Percentiles rank a stretch among this genome's conserved stretches.
Conservation (phyloP, 2,113 vertebrate genomes). For the Pseudonaja textilis region DNA sequence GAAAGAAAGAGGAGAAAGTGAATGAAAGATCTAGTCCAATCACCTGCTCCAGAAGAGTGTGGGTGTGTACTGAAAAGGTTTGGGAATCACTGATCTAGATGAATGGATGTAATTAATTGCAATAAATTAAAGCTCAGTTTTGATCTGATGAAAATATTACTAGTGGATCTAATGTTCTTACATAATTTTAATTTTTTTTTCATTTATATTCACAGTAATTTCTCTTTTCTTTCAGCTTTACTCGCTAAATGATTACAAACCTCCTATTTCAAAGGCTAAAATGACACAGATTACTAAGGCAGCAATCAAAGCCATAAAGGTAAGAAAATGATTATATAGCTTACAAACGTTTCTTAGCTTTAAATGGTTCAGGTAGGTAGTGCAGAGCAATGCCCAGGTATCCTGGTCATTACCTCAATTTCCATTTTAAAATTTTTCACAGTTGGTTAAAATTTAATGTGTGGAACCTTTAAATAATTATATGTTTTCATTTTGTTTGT, state of each 20-base stretch:
- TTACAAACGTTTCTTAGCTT: not conserved
- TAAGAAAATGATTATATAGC: slow-evolving; percentile 70
- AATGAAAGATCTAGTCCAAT: too few species aligned
- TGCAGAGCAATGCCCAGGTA: not conserved
- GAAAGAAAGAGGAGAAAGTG: too few species aligned
- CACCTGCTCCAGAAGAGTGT: too few species aligned
- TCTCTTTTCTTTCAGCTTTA: slow-evolving; percentile 78
- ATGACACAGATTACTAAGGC: slow-evolving; percentile 99
- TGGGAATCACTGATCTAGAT: not conserved
- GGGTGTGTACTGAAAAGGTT: too few species aligned
- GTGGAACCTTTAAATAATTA: not conserved
- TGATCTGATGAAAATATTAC: not conserved
- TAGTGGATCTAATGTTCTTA: not conserved
- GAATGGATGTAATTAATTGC: not conserved
- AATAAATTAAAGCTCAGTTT: not conserved
- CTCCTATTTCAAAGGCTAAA: slow-evolving; percentile 99
- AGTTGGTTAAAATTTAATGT: not conserved
- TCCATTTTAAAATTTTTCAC: not conserved
- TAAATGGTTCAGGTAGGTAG: not conserved
- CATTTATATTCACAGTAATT: slow-evolving; percentile 32
- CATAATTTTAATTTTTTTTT: slow-evolving; percentile 3
- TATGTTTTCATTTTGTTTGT: not conserved
- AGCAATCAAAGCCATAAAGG: slow-evolving; percentile 99
- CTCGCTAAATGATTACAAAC: slow-evolving; percentile 98
- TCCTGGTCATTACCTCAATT: not conserved